Percentiles rank a stretch among this genome's conserved stretches.
These are phyloP conservation scores for Hoplodrina ambigua DNA, from an alignment of 2,888 invertebrate species.

Conservation along the genomic window DNA sequence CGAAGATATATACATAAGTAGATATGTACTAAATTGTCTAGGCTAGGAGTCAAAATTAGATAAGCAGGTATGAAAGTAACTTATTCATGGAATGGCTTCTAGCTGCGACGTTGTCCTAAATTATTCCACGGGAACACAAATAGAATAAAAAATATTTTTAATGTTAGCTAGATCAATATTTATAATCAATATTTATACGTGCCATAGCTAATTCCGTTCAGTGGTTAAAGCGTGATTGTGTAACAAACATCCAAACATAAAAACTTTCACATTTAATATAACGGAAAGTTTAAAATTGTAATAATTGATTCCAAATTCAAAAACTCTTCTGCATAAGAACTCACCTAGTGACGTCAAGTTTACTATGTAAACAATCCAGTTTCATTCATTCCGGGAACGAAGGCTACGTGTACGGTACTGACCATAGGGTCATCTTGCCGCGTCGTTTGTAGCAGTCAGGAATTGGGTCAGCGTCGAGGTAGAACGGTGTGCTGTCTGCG, in stretches of 20 bases:
- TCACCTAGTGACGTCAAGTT: background rate
- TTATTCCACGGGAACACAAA: background rate
- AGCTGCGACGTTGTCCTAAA: background rate
- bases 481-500: conserved; percentile 19
- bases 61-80: too few relatives aligned
- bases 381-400: background rate
- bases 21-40: background rate
- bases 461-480: conserved; percentile 54
- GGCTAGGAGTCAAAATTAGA: too few relatives aligned
- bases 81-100: background rate
- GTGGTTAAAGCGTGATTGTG: too few relatives aligned
- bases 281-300: too few relatives aligned
- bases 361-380: background rate
- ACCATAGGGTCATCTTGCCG: conserved; percentile 23
- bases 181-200: too few relatives aligned
- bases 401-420: conserved; percentile 2
- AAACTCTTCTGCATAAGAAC: background rate
- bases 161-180: too few relatives aligned
- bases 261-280: too few relatives aligned
- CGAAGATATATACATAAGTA: background rate
- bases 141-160: too few relatives aligned
- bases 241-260: background rate
- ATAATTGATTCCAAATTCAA: too few relatives aligned
- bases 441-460: conserved; percentile 27
- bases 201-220: too few relatives aligned